Conservation (phyloP, 2,888 invertebrate genomes). For the Didymodactylos carnosus region DNA sequence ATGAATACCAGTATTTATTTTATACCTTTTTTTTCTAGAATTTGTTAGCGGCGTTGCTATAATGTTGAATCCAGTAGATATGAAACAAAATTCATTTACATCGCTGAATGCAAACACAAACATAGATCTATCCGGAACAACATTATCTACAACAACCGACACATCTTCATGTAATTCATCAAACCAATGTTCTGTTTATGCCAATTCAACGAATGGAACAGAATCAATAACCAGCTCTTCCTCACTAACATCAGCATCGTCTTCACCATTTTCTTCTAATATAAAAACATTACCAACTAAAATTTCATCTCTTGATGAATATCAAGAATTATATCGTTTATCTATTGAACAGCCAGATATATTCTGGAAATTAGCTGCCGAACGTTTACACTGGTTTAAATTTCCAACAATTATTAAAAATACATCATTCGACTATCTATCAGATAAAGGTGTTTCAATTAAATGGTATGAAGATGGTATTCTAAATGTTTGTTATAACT, state of each 20-base stretch:
- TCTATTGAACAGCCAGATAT: neutral
- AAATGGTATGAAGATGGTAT: conserved; percentile 1
- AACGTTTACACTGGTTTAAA: neutral
- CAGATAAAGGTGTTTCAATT: neutral
- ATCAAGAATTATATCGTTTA: neutral
- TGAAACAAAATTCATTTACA: no score
- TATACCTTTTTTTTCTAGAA: no score
- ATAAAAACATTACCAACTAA: neutral
- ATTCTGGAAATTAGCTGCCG: neutral
- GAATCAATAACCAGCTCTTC: no score
- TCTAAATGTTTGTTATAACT: neutral
- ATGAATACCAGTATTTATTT: no score
- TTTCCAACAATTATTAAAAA: neutral
- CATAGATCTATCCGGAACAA: no score
- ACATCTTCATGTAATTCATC: no score
- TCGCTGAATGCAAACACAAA: no score
- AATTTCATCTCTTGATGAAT: neutral
- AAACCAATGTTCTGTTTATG: no score
- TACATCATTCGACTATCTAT: neutral
- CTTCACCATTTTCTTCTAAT: neutral
- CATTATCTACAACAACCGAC: no score
- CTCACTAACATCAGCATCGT: neutral
- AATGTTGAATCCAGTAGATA: no score
- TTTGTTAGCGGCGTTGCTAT: no score
- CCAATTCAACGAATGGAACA: no score